Evolutionary conservation across 2,113 vertebrate genomes (phyloP), one percentile per base, ranked within the genome.

Genomic region (Microtus pennsylvanicus): DNA sequence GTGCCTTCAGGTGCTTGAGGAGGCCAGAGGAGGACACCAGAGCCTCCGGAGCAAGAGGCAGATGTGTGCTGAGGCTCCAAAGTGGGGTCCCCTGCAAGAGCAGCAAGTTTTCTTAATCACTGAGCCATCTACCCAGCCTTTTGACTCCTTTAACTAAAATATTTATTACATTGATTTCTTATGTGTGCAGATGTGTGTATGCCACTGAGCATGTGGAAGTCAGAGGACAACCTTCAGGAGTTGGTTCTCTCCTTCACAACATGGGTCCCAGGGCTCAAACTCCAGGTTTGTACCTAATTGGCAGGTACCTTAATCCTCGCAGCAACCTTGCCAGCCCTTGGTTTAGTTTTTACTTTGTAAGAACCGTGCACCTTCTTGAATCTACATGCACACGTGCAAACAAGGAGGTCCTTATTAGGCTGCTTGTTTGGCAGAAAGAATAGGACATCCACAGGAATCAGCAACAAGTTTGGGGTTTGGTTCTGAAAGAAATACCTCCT

Each of bases 391-490:
- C 82, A 74, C 26, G 13, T 12, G 4, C 35, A 9, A 14, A 7
- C 86, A 55, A 21, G 5, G 24, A 80, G 6, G 55, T 38, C 42
- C 69, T 63, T 21, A 2, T 30, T 58, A 16, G 2, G 7, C 28
- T 87, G 63, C 87, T 85, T 80, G 19, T 81, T 89, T 74, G 75
- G 61, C 61, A 95, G 78, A 91, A 93, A 94, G 9, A 42, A 70
- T 30, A 77, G 74, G n/a, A 50, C 12, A 69, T 22, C 33, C 19
- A 85, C 67, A 67, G 42, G 28, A 92, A n/a, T 30, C 45, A 38
- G 50, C 42, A 72, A 55, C 35, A 89, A 74, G 28, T 82, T 19
- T 42, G 86, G 70, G 52, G 38, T 21, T 35, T 82, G 3, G 30
- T 65, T 91, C 35, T 47, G 55, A 30, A 65, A 38, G 85, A 28